Evolutionary conservation across 2,888 invertebrate species (phyloP).

Genomic region (Periphyllus acericola): DNA sequence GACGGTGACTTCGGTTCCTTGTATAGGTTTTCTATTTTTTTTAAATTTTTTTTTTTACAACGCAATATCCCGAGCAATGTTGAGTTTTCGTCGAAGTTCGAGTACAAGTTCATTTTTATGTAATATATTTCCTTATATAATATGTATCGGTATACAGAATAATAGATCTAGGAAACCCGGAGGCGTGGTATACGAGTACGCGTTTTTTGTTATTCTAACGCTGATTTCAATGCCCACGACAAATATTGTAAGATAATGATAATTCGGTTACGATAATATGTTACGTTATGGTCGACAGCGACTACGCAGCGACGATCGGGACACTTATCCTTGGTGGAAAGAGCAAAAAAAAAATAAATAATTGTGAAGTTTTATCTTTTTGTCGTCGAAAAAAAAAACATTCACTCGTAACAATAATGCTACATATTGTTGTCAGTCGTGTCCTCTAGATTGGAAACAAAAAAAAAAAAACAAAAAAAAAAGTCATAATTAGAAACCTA

Average conservation of each 20-base stretch:
- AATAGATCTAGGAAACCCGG: too few relatives aligned
- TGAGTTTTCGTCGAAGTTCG: too few relatives aligned
- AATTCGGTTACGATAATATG: neutral
- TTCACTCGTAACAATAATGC: conserved; percentile 25
- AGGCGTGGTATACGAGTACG: too few relatives aligned
- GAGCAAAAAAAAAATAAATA: neutral
- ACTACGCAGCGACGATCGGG: neutral
- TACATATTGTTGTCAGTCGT: neutral
- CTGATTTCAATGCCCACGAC: neutral
- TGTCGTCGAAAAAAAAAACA: neutral
- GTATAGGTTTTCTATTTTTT: too few relatives aligned
- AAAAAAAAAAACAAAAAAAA: neutral
- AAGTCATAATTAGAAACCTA: conserved; percentile 12
- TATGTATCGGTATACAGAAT: too few relatives aligned
- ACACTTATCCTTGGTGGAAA: conserved; percentile 24
- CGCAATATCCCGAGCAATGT: too few relatives aligned
- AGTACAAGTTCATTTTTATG: too few relatives aligned
- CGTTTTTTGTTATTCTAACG: too few relatives aligned
- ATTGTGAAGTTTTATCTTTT: neutral
- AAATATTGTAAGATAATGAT: neutral
- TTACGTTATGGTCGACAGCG: neutral
- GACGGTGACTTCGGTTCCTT: too few relatives aligned
- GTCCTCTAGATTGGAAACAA: conserved; percentile 27
- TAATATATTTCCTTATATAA: too few relatives aligned
- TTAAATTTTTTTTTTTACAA: too few relatives aligned